Percentiles rank a stretch among this genome's conserved stretches.
phyloP scores from a whole-genome alignment of 2,797 vertebrate genomes.

The Eulemur mongoz region DNA sequence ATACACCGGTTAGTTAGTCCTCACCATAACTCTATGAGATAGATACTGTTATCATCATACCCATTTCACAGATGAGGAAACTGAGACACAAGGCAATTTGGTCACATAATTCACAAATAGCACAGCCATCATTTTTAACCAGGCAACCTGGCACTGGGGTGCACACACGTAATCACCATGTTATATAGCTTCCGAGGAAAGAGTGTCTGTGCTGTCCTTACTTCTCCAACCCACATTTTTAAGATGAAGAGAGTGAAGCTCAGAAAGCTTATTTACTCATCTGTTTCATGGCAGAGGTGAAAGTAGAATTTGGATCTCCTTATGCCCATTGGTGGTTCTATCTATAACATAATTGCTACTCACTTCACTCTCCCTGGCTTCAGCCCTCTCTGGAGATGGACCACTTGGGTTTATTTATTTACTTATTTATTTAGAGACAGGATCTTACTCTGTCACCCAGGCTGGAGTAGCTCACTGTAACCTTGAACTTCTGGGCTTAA shows the following conservation, averaged over 20 bases:
- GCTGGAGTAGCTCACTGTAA: not conserved
- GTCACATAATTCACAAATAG: not conserved
- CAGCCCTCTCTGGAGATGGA: not conserved
- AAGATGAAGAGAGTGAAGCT: not conserved
- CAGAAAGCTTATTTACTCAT: not conserved
- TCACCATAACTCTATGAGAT: not conserved
- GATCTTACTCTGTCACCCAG: not conserved
- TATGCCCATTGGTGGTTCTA: not conserved
- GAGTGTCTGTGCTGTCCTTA: not conserved
- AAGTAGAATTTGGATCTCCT: not conserved
- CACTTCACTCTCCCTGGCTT: not conserved
- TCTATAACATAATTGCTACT: not conserved
- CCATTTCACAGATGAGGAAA: constrained; percentile 3
- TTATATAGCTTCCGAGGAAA: not conserved
- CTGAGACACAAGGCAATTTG: not conserved
- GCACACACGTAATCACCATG: not conserved
- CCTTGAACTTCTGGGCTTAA: not conserved
- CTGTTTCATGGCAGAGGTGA: not conserved
- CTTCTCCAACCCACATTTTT: not conserved
- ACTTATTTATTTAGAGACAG: not conserved
- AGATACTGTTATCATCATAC: not conserved
- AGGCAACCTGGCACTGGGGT: not conserved
- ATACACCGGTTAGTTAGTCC: not conserved
- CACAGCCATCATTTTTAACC: not conserved
- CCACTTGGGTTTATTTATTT: not conserved